phyloP scores from a whole-genome alignment of 2,113 vertebrate species.

The Larimichthys polyactis region DNA sequence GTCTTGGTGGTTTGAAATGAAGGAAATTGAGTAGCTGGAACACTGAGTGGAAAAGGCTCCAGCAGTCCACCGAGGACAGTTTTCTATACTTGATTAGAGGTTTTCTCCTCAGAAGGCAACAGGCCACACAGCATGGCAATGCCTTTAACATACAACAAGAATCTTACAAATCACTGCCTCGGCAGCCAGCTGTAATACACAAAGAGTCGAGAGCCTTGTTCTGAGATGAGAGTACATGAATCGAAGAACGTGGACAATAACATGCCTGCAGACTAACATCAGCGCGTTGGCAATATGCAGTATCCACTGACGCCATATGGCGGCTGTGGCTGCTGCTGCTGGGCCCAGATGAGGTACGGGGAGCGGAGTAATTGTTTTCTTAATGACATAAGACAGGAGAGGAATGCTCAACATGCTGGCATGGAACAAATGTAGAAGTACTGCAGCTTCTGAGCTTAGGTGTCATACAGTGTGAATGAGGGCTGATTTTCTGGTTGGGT shows the following conservation, averaged over 20 bases:
- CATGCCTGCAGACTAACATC: slow-evolving; percentile 35
- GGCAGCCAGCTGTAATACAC: neutral
- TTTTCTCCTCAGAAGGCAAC: neutral
- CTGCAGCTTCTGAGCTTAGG: slow-evolving; percentile 43
- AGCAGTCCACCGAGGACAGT: neutral
- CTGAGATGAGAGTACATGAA: slow-evolving; percentile 37
- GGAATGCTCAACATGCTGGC: slow-evolving; percentile 61
- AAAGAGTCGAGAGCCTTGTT: neutral
- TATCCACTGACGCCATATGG: slow-evolving; percentile 45
- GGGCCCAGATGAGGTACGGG: slow-evolving; percentile 50
- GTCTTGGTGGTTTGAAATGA: neutral
- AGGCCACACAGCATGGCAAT: neutral
- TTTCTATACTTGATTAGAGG: neutral
- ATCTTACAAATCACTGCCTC: neutral
- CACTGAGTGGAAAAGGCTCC: slow-evolving; percentile 2
- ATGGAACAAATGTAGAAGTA: slow-evolving; percentile 51
- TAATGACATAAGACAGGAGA: slow-evolving; percentile 77
- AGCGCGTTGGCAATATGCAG: slow-evolving; percentile 37
- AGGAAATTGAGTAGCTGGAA: slow-evolving; percentile 5
- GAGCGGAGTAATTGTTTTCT: slow-evolving; percentile 78
- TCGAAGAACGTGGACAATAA: slow-evolving; percentile 22
- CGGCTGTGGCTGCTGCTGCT: slow-evolving; percentile 64
- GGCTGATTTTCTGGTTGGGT: slow-evolving; percentile 65
- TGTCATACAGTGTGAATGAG: slow-evolving; percentile 35
- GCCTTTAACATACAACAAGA: slow-evolving; percentile 7